Evolutionary conservation across 2,113 vertebrate species (phyloP), one percentile per base, ranked within the genome.

Genomic region (Corythaixoides concolor): DNA sequence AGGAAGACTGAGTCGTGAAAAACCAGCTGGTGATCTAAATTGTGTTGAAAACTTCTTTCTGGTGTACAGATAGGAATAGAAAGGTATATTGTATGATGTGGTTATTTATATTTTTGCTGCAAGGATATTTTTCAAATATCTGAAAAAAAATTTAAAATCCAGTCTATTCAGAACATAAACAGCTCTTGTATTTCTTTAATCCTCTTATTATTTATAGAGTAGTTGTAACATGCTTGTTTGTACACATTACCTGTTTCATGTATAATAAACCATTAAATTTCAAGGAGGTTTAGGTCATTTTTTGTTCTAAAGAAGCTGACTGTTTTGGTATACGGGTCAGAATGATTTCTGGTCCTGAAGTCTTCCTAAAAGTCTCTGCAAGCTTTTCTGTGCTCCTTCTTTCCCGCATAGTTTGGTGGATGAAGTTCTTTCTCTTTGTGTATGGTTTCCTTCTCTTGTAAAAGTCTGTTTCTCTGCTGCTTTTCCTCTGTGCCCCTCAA

Each of bases 401-500:
- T 93, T 78, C 45, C 66, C 21, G 6, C 24, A 21, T 16, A 58
- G n/a, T 79, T 74, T 73, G 82, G 24, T 84, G 52, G 69, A 58
- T 85, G 4, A 68, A 37, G 66, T 90, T 78, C 37, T 72, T 82
- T 62, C 50, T 94, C 52, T 89, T 96, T 82, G 39, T 89, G 11
- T 89, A 62, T 47, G 23, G 50, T 50, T 96, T 96, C 73, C 84
- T 95, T 82, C 58, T 90, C 93, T 70, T 81, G 67, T 75, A 67
- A 85, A 83, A 56, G 21, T 68, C 76, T 85, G 39, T 28, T 93
- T 78, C 93, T 96, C 66, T 92, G 80, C 56, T 92, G 80, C 84
- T 50, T 95, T 96, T 92, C 76, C 83, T 85, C 62, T 87, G 86
- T 92, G 89, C 81, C 83, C 76, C 50, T 95, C 86, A 89, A 82